Evolutionary conservation across 2,113 vertebrate species (phyloP), one percentile per base, ranked within the genome.

Genomic region (Chitala chitala): DNA sequence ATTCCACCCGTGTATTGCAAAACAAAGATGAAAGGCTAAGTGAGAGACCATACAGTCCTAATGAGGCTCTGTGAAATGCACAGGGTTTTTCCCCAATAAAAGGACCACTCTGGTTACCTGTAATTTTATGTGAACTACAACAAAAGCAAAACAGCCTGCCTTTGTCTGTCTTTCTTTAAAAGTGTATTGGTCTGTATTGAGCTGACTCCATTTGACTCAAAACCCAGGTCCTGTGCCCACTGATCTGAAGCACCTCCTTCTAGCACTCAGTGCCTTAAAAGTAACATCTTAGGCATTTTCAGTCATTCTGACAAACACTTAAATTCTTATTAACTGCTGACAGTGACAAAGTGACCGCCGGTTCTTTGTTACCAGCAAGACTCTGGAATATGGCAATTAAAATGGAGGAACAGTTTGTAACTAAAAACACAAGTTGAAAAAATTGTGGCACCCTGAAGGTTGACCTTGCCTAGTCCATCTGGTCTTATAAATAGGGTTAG

Each of bases 181-280:
- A 53, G 20, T 33, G 20, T 29, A 59, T 51, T 31, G 40, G 10
- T 13, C 61, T 9, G 20, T 68, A 40, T 24, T 29, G 17, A 53
- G 72, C 13, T 51, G 59, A 31, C 59, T 64, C 42, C 20, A 61
- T 71, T 61, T 75, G 66, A 59, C 70, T 75, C 70, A 75, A n/a
- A 59, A 51, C 66, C 69, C 61, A 75, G 50, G 38, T 2, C 50
- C 10, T 29, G 20, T 2, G 53, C 55, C 40, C 55, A 33, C 33
- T 63, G 55, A 75, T 69, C 22, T 58, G n/a, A 56, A 61, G 6
- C 10, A 38, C n/a, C 20, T 29, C 26, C 53, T 31, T 56, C 36
- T 48, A 75, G 63, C 33, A 61, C 65, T 40, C 53, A 58, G 53
- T 44, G 65, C 29, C 3, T 44, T 46, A 72, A 5, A 42, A 55